Base-by-base conservation (phyloP, 2,113 vertebrate genomes). In the Eptatretus burgeri region DNA sequence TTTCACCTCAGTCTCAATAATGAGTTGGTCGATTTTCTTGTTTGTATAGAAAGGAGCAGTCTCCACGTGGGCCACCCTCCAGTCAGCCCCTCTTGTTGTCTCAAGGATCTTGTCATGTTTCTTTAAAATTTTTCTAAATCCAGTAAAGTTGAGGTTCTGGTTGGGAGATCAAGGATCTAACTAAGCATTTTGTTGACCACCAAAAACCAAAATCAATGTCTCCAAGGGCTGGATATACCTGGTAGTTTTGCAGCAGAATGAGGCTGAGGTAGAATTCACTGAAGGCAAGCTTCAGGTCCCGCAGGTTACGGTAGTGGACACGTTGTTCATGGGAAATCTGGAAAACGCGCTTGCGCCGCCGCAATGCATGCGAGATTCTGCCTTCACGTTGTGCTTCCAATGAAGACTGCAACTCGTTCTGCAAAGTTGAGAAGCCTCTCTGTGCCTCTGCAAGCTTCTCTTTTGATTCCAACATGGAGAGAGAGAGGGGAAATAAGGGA, bases 231-330 rank as follows among this genome's bases (percentile, higher is more conserved):
- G 27, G 41, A 13, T 41, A 51, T 77, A 95, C 88, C 88, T 96
- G 89, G 70, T 96, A 96, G 79, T 96, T 96, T 75, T 96, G 89
- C 71, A 96, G 82, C 67, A 96, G 74, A 75, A 96, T 96, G 76
- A 96, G 81, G 79, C 88, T 96, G 81, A 96, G 88, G 84, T 96
- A 96, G 85, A 96, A 93, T 81, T 96, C 89, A 51, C 89, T 96
- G 80, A 95, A 96, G 77, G 89, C 89, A 73, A 96, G 69, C 78
- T 96, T 88, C 75, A 96, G 82, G 74, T 96, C 89, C 77, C 80
- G 77, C 77, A 96, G 85, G 69, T 96, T 96, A 75, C 85, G 82
- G 64, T 93, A 81, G 65, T 93, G 82, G 70, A 87, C 87, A 60
- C 89, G 82, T 70, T 96, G 85, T 70, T 96, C 84, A 5, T 93